These are phyloP conservation scores for Stomorhina lunata DNA, from an alignment of 2,888 invertebrate genomes.

Conservation along the genomic window DNA sequence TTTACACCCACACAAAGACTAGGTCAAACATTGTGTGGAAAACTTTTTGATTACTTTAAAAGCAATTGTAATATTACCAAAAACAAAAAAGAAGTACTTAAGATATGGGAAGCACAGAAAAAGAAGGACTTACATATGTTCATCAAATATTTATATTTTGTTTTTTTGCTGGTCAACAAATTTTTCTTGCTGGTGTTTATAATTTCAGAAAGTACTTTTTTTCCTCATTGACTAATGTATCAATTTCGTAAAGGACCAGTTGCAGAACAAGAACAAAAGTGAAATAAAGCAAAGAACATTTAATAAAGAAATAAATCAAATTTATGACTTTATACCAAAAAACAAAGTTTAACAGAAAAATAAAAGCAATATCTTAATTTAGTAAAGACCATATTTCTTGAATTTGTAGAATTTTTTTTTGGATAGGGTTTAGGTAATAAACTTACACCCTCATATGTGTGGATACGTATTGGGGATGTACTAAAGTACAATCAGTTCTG, in stretches of 20 bases:
- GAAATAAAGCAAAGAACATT: neutral
- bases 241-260: neutral
- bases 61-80: too few relatives aligned
- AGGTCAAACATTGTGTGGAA: conserved; percentile 36
- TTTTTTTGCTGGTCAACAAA: neutral
- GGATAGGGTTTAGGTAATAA: neutral
- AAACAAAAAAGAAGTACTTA: too few relatives aligned
- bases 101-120: too few relatives aligned
- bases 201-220: conserved; percentile 1
- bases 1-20: neutral
- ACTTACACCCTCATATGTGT: conserved; percentile 4
- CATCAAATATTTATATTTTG: neutral
- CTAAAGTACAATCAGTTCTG: conserved; percentile 65
- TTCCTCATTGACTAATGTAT: neutral
- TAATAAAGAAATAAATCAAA: conserved; percentile 35
- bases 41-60: conserved; percentile 35
- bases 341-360: neutral
- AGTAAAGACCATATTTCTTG: conserved; percentile 9
- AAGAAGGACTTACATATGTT: neutral
- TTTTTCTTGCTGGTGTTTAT: neutral
- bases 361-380: conserved; percentile 29
- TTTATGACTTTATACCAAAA: neutral
- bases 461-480: conserved; percentile 42
- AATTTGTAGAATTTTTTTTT: neutral
- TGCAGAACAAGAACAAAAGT: neutral